Evolutionary conservation across 2,888 invertebrate genomes (phyloP).

Genomic region (Oxytorus armatus): DNA sequence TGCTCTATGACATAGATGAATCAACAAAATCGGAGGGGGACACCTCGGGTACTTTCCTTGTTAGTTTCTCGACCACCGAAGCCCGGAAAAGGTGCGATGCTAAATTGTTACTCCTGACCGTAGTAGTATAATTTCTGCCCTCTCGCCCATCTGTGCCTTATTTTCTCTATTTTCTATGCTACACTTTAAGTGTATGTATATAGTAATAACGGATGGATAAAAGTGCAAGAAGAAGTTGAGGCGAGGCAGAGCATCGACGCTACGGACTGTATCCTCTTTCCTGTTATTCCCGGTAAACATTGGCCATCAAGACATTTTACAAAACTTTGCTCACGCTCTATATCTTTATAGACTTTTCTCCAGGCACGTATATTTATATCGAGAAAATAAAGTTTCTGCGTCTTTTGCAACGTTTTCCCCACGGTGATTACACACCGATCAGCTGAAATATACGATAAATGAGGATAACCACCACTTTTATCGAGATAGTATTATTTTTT

Average conservation of each 20-base stretch:
- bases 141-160: neutral
- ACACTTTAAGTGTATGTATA: neutral
- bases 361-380: constrained; percentile 30
- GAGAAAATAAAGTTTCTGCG: constrained; percentile 28
- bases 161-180: neutral
- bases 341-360: constrained; percentile 7
- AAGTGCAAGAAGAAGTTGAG: constrained; percentile 40
- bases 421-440: constrained; percentile 2
- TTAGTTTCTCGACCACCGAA: too few relatives aligned
- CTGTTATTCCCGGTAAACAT: constrained; percentile 32
- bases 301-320: constrained; percentile 48
- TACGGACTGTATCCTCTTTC: neutral
- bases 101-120: constrained; percentile 48
- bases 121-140: constrained; percentile 23
- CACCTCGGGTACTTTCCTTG: too few relatives aligned
- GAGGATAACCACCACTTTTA: neutral
- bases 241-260: constrained; percentile 22
- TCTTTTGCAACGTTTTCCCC: constrained; percentile 12
- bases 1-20: too few relatives aligned
- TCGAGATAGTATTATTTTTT: neutral
- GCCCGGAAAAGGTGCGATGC: constrained; percentile 38
- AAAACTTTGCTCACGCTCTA: neutral
- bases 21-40: too few relatives aligned
- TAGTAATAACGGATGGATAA: constrained; percentile 11
- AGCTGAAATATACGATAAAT: neutral